These are phyloP conservation scores for Standfussiana lucernea DNA, from an alignment of 2,888 invertebrate genomes.

Conservation along the genomic window DNA sequence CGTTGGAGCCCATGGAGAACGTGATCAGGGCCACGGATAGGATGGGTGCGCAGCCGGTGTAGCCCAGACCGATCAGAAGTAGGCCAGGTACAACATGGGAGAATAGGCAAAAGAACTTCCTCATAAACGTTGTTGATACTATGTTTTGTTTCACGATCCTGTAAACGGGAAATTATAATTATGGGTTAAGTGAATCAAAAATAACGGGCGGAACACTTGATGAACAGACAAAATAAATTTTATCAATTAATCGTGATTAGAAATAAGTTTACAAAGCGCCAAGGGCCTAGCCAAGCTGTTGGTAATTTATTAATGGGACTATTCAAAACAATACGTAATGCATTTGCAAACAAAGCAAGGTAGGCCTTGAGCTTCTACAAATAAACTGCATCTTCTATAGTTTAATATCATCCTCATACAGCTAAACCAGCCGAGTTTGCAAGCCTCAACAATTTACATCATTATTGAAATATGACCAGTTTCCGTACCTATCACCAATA, in stretches of 20 bases:
- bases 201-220: no score
- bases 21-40: slow-evolving; percentile 92
- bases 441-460: slow-evolving; percentile 18
- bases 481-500: slow-evolving; percentile 91
- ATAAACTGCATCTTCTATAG: neutral
- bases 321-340: neutral
- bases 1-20: slow-evolving; percentile 92
- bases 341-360: slow-evolving; percentile 28
- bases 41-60: slow-evolving; percentile 91
- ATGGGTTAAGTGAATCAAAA: neutral
- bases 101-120: slow-evolving; percentile 92
- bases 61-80: slow-evolving; percentile 90
- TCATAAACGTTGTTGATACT: slow-evolving; percentile 89
- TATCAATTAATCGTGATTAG: neutral
- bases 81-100: slow-evolving; percentile 91
- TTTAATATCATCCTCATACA: neutral
- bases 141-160: slow-evolving; percentile 88
- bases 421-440: neutral
- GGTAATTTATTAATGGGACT: neutral
- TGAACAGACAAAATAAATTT: no score
- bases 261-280: neutral
- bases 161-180: slow-evolving; percentile 52
- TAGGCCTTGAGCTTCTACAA: neutral
- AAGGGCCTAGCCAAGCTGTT: neutral
- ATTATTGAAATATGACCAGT: slow-evolving; percentile 31